These are phyloP conservation scores for Acyrthosiphon pisum DNA, from an alignment of 1,140 invertebrate genomes.

Conservation along the genomic window DNA sequence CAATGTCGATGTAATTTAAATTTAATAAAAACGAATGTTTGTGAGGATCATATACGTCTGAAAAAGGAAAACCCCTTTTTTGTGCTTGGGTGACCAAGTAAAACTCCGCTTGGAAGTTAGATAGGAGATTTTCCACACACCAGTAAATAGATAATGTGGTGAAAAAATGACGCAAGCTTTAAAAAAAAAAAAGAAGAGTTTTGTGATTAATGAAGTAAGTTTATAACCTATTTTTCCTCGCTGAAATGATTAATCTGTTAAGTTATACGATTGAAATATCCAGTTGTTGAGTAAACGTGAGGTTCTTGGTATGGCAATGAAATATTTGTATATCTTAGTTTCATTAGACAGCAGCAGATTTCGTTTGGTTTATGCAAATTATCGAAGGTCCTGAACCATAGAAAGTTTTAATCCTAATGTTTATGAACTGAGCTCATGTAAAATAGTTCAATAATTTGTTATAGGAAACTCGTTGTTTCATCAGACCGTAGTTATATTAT, in stretches of 20 bases:
- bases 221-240: conserved; percentile 2
- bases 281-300: not conserved
- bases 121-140: not conserved
- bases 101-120: conserved; percentile 15
- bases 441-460: not conserved
- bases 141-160: not conserved
- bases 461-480: not conserved
- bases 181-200: conserved; percentile 38
- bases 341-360: not conserved
- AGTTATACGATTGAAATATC: conserved; percentile 23
- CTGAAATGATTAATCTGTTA: conserved; percentile 32
- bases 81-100: conserved; percentile 29
- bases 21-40: conserved; percentile 32
- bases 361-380: not conserved
- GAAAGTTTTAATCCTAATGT: not conserved
- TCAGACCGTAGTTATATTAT: not conserved
- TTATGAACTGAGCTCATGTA: not conserved
- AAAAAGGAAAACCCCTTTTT: not conserved
- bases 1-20: not conserved
- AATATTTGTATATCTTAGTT: not conserved
- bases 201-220: conserved; percentile 35
- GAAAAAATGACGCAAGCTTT: not conserved
- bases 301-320: not conserved
- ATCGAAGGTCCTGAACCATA: not conserved
- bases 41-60: not conserved